These are phyloP conservation scores for Thripadectes ignobilis DNA, from an alignment of 2,797 vertebrate genomes.

Conservation along the genomic window DNA sequence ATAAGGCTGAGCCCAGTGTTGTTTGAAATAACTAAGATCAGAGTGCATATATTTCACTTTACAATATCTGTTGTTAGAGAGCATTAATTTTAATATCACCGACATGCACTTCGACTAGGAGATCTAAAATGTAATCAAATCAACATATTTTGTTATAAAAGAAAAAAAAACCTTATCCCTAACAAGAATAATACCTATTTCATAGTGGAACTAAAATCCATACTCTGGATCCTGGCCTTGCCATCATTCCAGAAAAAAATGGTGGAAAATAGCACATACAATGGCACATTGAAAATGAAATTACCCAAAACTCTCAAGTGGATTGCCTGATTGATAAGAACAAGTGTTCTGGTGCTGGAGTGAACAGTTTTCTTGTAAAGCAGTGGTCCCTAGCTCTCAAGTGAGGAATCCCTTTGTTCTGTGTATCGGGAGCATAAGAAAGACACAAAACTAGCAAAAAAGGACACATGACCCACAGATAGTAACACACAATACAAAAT, in stretches of 20 bases:
- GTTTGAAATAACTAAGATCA: conserved; percentile 6
- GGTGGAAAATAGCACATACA: background rate
- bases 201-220: background rate
- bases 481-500: background rate
- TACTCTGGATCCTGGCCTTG: background rate
- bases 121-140: background rate
- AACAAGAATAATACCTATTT: background rate
- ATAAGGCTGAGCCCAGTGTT: background rate
- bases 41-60: background rate
- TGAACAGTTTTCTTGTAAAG: background rate
- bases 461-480: background rate
- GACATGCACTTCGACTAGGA: background rate
- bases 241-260: background rate
- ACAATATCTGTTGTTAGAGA: background rate
- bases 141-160: background rate
- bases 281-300: background rate
- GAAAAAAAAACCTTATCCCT: background rate
- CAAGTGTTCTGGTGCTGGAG: background rate
- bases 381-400: background rate
- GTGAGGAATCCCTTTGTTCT: background rate
- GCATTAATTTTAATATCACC: conserved; percentile 22
- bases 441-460: background rate
- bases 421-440: background rate
- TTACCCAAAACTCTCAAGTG: background rate
- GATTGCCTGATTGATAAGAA: background rate